phyloP scores from a whole-genome alignment of 1,140 invertebrate species.

The Doryteuthis pealeii region DNA sequence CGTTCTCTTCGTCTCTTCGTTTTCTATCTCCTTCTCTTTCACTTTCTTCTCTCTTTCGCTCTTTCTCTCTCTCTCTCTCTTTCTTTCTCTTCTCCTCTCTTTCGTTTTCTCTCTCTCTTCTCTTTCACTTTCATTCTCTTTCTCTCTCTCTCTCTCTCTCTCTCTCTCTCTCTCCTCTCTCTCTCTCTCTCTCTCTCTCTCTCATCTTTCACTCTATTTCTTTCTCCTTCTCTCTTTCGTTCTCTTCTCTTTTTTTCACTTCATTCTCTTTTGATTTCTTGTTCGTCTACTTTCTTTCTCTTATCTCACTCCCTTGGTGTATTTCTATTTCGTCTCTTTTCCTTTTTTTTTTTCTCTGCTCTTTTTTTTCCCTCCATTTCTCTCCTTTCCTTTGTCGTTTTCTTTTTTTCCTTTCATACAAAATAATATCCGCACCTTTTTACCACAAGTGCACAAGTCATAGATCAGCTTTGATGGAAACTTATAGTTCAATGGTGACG shows the following conservation, averaged over 20 bases:
- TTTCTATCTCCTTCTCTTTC: neutral
- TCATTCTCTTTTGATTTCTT: no score
- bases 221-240: no score
- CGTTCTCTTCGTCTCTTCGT: neutral
- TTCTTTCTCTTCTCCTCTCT: neutral
- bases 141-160: neutral
- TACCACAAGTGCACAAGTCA: no score
- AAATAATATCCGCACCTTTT: no score
- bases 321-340: neutral
- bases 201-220: no score
- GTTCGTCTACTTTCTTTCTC: neutral
- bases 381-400: neutral
- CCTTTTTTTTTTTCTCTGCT: neutral
- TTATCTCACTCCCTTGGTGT: neutral
- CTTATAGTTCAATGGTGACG: no score
- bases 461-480: no score
- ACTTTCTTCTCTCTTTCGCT: no score
- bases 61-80: slow-evolving; percentile 10
- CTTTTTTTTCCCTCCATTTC: neutral
- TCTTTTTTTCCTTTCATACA: no score
- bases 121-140: no score
- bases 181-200: no score
- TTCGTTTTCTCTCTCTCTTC: slow-evolving; percentile 1
- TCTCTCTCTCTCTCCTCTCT: neutral
- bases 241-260: no score